Percentiles rank a stretch among this genome's conserved stretches.
These are phyloP conservation scores for Stichodactyla helianthus DNA, from an alignment of 64 coral and sea anemone species.

Conservation along the genomic window DNA sequence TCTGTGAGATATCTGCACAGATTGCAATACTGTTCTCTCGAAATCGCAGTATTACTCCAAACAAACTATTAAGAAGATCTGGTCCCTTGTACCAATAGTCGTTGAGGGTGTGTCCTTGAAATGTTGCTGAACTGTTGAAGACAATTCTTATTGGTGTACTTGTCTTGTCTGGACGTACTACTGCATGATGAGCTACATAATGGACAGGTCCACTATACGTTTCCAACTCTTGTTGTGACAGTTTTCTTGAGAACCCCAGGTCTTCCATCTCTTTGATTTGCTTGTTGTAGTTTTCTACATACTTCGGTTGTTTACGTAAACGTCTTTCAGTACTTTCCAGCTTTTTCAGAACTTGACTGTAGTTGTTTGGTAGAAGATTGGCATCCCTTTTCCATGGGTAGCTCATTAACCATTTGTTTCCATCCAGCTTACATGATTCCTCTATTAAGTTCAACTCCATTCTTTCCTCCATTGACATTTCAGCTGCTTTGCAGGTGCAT, in stretches of 20 bases:
- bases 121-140: constrained; percentile 31
- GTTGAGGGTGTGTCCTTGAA: constrained; percentile 35
- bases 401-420: constrained; percentile 48
- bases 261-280: constrained; percentile 36
- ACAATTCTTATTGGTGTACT: constrained; percentile 32
- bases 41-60: constrained; percentile 36
- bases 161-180: constrained; percentile 55
- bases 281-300: background rate
- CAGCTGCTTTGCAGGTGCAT: no score
- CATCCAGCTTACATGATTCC: no score
- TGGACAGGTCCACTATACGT: constrained; percentile 38
- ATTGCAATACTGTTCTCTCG: constrained; percentile 9
- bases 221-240: constrained; percentile 32
- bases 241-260: constrained; percentile 40
- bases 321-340: background rate
- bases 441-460: no score
- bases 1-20: constrained; percentile 36
- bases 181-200: constrained; percentile 48
- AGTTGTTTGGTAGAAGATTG: constrained; percentile 14
- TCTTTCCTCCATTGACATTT: no score
- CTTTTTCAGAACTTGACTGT: constrained; percentile 17
- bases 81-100: constrained; percentile 49
- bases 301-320: background rate
- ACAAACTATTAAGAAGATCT: constrained; percentile 29
- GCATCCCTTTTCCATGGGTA: constrained; percentile 36